Percentiles rank a stretch among this genome's conserved stretches.
Evolutionary conservation across 2,113 vertebrate species (phyloP).

Genomic region (Ptilorrhoa leucosticta): DNA sequence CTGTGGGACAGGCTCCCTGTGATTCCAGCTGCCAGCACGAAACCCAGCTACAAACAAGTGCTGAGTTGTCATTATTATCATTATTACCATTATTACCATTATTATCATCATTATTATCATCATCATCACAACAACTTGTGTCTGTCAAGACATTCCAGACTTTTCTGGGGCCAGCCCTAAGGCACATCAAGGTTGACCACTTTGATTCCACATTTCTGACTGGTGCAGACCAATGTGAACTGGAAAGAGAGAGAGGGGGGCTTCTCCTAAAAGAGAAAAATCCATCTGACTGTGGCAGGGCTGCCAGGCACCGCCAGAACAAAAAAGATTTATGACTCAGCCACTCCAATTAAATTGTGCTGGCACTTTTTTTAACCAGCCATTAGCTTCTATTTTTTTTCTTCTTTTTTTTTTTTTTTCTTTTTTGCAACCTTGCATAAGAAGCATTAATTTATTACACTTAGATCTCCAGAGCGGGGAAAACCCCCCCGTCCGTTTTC

Average conservation of each 20-base stretch:
- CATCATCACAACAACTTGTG: not conserved
- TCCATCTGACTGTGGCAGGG: not conserved
- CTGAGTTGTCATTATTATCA: not conserved
- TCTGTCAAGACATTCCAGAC: not conserved
- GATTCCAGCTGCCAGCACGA: not conserved
- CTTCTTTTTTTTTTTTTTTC: not conserved
- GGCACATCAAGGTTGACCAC: not conserved
- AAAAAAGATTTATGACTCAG: conserved; percentile 26
- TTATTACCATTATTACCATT: not conserved
- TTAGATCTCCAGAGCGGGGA: not conserved
- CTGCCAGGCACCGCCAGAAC: not conserved
- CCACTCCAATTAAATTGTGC: conserved; percentile 19
- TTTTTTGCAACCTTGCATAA: not conserved
- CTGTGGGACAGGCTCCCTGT: not conserved
- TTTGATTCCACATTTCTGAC: not conserved
- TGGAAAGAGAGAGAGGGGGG: not conserved
- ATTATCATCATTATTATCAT: not conserved
- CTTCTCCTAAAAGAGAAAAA: not conserved
- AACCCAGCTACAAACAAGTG: not conserved
- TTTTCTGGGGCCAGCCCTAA: not conserved
- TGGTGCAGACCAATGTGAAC: not conserved
- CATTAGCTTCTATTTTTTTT: not conserved
- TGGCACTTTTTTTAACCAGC: not conserved
- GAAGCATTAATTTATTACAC: not conserved
- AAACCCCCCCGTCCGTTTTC: not conserved